Evolutionary conservation across 2,888 invertebrate species (phyloP), one percentile per base, ranked within the genome.

Genomic region (Drepanosiphum platanoidis): DNA sequence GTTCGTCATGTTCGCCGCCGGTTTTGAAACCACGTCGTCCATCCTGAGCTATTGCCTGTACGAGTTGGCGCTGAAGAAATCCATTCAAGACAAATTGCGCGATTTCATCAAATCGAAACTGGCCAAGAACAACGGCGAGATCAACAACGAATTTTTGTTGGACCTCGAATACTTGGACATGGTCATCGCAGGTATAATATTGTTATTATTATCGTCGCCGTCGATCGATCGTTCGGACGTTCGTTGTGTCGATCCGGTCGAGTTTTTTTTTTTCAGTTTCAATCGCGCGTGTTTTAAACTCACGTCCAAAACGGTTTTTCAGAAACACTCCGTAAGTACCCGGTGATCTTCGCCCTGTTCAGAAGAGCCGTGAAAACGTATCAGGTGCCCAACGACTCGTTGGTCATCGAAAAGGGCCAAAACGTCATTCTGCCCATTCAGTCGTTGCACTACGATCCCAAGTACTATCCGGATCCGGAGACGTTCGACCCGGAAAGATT

Each of bases 21-120:
- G 92, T 1, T 92, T 90, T 86, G 92, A 92, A 88, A 92, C 92
- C 0, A 91, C 91, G 1, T 89, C 91, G 0, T 89, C 90, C 27
- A 90, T 90, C 4, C 89, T 91, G 88, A 90, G 90, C 72, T 92
- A 90, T 87, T 89, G 90, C 1, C 88, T 92, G 15, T 92, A 90
- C 87, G 91, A 91, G 87, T 87, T 92, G 52, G 90, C 92, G 3
- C 88, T 89, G 22, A 90, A 92, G 87, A 90, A 89, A 0, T 88
- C 90, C 0, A 87, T 91, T 5, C 92, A 92, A 87, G 88, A 89
- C 1, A 90, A 89, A 80, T 87, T 90, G 1, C 88, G 91, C 15
- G 86, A 88, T 0, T 91, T 92, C 88, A 90, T 92, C 5, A 87
- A 89, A 4, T 86, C 80, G 0, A 90, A 90, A 1, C 81, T 91